Conservation (phyloP, 2,113 vertebrate genomes). For the Mesitornis unicolor region DNA sequence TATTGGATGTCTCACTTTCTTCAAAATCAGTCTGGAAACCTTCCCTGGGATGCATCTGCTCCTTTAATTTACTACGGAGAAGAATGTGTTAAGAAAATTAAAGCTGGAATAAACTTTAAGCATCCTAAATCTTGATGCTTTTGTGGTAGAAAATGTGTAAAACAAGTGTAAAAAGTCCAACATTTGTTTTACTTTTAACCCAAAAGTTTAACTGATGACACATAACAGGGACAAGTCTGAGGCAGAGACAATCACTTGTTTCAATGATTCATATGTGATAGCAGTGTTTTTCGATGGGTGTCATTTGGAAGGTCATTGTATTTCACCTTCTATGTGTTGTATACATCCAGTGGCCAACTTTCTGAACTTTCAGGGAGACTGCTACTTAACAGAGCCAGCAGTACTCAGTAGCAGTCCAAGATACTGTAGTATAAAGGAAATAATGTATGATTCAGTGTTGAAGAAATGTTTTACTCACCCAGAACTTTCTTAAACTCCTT, state of each 20-base stretch:
- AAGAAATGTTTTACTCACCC: neutral
- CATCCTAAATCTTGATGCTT: neutral
- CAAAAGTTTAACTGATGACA: neutral
- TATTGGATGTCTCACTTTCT: neutral
- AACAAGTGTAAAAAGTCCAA: neutral
- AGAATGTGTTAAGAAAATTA: neutral
- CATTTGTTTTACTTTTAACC: neutral
- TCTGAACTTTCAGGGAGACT: neutral
- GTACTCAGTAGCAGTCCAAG: neutral
- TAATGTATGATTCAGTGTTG: accelerated
- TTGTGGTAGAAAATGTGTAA: neutral
- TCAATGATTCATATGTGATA: neutral
- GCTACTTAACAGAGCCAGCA: accelerated
- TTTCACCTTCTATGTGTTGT: neutral
- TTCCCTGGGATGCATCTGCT: conserved; percentile 30
- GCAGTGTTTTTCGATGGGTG: accelerated
- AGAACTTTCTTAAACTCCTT: neutral
- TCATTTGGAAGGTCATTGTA: neutral
- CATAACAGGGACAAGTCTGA: accelerated
- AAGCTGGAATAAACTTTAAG: neutral
- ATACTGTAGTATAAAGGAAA: neutral
- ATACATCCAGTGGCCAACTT: neutral
- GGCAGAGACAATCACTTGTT: neutral
- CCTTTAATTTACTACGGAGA: neutral
- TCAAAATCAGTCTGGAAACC: conserved; percentile 19